Evolutionary conservation across 1,140 invertebrate species (phyloP), one percentile per base, ranked within the genome.

Genomic region (Macrocentrus cingulum): DNA sequence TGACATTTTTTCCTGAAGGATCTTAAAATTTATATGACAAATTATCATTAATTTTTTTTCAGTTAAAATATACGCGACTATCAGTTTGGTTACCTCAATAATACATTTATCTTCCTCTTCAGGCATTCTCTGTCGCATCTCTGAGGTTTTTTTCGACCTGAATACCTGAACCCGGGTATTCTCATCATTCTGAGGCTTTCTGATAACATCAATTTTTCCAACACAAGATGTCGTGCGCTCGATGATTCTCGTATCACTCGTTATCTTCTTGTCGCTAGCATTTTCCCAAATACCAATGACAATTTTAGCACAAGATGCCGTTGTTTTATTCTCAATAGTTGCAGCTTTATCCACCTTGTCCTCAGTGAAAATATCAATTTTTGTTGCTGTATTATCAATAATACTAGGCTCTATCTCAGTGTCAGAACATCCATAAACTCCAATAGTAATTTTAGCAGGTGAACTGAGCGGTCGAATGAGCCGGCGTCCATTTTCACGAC

Each of bases 401-500:
- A n/a, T n/a, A n/a, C n/a, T n/a, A 9, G 25, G 25, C 25, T 29
- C 25, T 39, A 15, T 4, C 36, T n/a, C 36, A 3, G 36, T 56
- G 8, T 63, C 58, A 44, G 55, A 53, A 56, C 70, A 70, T 4
- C 77, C 76, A 58, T 79, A 80, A 23, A 79, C 74, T 0, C 78
- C 78, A 57, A 80, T 79, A 11, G 66, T 79, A 34, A 80, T 73
- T 62, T 72, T 74, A 2, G 66, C 61, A 11, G 65, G 29, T 5
- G 66, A 52, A 11, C 66, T 66, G 7, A 63, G 41, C 16, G 44
- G 44, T 54, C 51, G 56, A 2, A 61, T 64, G n/a, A n/a, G n/a
- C n/a, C 20, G 29, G 19, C 41, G 25, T 48, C n/a, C n/a, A 58
- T 61, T 59, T 60, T 68, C 41, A 23, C 63, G 18, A 34, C 44